A percentile compares a stretch with the other conserved stretches of the same genome.
Conservation (phyloP, 2,797 vertebrate species). For the Euphonia xanthogaster region DNA sequence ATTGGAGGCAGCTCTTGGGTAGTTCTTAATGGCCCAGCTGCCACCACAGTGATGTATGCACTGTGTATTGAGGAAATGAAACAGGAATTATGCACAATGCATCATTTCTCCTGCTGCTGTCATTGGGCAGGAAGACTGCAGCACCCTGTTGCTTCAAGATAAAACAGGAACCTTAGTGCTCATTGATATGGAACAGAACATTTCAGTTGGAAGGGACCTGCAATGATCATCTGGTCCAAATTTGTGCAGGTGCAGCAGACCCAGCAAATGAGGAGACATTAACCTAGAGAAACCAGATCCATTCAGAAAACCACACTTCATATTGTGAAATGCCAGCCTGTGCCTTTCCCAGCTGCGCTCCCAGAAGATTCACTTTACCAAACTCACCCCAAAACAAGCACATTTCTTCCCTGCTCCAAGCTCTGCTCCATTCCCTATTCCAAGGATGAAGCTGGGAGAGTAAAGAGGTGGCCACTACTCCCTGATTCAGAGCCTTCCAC, state of each 20-base stretch:
- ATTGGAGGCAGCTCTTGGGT: background rate
- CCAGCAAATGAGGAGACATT: background rate
- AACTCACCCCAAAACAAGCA: background rate
- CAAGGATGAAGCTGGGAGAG: background rate
- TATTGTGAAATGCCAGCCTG: background rate
- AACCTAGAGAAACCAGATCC: background rate
- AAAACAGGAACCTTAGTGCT: background rate
- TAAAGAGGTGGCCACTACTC: background rate
- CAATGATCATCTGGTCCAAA: background rate
- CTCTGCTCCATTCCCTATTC: background rate
- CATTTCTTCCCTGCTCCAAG: background rate
- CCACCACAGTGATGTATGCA: background rate
- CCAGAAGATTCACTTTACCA: background rate
- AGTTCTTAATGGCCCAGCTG: conserved; percentile 16
- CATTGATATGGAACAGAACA: background rate
- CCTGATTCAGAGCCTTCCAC: background rate
- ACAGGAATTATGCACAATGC: background rate
- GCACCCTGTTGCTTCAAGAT: background rate
- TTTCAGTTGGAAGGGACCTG: background rate
- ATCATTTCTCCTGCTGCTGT: background rate
- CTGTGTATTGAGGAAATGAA: conserved; percentile 38
- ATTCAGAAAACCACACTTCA: background rate
- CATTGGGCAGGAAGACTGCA: background rate
- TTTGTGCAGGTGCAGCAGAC: background rate
- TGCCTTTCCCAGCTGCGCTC: background rate